Base-by-base conservation (phyloP, 2,113 vertebrate genomes). In the Myodes glareolus region DNA sequence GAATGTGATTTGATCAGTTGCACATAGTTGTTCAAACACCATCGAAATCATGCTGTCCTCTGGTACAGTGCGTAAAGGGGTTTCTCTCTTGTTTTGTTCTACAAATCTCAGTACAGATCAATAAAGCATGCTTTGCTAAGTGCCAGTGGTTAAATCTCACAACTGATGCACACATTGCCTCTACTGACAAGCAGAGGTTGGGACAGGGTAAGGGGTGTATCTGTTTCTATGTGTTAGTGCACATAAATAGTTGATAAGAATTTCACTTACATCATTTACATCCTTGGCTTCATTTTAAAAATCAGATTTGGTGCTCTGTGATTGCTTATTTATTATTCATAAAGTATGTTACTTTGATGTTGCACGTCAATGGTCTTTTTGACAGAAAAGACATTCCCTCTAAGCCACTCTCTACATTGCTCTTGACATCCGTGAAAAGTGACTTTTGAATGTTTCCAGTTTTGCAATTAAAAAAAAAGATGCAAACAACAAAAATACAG, bases 41-140 rank as follows among this genome's bases (percentile, higher is more conserved):
- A 94, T 97, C 90, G 96, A 96, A 78, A 96, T 55, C 94, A 80
- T 86, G 39, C 95, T 86, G 31, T 63, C 42, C 47, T 98, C 68
- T n/a, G 19, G 45, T 39, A 91, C 92, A 98, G 97, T 95, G 86
- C 98, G 97, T 94, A 61, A 3, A 0, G 80, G 97, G 95, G 90
- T 39, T 88, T 97, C 39, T 95, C 97, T 95, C 86, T 96, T 92
- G 63, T 97, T 98, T 98, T 97, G 95, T 97, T 98, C 98, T 97
- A 68, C 63, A 98, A 98, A 96, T 91, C 73, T 98, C 97, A 98
- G 82, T 97, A 97, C 98, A 98, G 98, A 97, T 95, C 97, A 98
- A 97, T 96, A 97, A 97, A 97, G 76, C 82, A 78, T 97, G 84
- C 94, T 97, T 97, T 85, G 81, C 55, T 97, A 97, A 98, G 96